These are phyloP conservation scores for Chaetodon trifascialis DNA, from an alignment of 2,113 vertebrate species.

Conservation along the genomic window DNA sequence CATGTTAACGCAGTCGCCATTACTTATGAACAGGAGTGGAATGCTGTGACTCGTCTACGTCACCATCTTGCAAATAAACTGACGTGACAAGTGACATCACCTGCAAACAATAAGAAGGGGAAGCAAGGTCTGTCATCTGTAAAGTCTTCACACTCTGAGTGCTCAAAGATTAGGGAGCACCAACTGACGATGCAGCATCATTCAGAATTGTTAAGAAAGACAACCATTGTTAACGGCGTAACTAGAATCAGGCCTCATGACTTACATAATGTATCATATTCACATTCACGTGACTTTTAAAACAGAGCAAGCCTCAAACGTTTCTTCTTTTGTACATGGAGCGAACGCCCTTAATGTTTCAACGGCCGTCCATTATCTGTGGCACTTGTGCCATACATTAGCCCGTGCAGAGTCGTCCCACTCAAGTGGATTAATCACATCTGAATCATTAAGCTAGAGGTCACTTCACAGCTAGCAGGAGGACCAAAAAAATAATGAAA, in stretches of 20 bases:
- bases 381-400: conserved; percentile 51
- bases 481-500: conserved; percentile 27
- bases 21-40: neutral
- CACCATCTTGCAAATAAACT: neutral
- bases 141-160: conserved; percentile 18
- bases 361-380: conserved; percentile 52
- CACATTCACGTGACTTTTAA: conserved; percentile 21
- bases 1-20: neutral
- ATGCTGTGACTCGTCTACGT: neutral
- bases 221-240: conserved; percentile 23
- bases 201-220: conserved; percentile 9
- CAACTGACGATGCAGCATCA: neutral
- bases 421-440: conserved; percentile 81
- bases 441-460: conserved; percentile 81
- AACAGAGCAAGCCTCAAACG: conserved; percentile 3
- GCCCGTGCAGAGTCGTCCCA: conserved; percentile 41
- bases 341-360: conserved; percentile 42
- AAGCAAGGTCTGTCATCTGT: neutral
- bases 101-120: conserved; percentile 5
- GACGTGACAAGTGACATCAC: neutral
- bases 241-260: conserved; percentile 31
- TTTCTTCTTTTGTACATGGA: neutral
- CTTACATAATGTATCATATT: conserved; percentile 17
- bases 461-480: conserved; percentile 71
- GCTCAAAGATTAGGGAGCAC: conserved; percentile 16